Evolutionary conservation across 2,888 invertebrate genomes (phyloP).

Genomic region (Diadegma fenestrale): DNA sequence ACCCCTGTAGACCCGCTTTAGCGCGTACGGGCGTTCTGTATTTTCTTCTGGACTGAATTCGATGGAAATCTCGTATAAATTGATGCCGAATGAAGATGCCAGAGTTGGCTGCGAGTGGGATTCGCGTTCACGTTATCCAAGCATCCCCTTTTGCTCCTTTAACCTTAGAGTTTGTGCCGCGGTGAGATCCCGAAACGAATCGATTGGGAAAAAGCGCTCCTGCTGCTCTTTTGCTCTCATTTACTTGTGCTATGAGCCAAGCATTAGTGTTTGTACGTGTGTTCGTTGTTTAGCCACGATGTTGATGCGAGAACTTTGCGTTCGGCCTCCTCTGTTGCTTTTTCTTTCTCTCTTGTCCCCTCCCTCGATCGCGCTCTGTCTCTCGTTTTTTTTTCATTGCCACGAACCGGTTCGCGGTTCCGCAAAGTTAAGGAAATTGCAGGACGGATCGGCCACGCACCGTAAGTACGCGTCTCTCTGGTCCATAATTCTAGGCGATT

Average conservation of each 20-base stretch:
- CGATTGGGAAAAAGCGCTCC: conserved; percentile 66
- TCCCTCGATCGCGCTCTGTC: not conserved
- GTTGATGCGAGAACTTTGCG: conserved; percentile 20
- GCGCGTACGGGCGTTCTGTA: too few species aligned
- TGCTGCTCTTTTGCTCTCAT: conserved; percentile 50
- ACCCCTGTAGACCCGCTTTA: too few species aligned
- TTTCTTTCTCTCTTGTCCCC: not conserved
- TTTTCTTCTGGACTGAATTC: not conserved
- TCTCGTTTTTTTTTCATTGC: conserved; percentile 44
- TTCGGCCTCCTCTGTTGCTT: conserved; percentile 10
- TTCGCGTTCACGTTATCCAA: conserved; percentile 15
- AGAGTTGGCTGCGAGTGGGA: conserved; percentile 1
- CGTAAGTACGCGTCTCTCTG: conserved; percentile 66
- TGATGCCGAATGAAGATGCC: not conserved
- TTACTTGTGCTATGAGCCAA: conserved; percentile 43
- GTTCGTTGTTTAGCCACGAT: conserved; percentile 40
- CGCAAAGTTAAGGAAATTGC: conserved; percentile 77
- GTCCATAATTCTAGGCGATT: conserved; percentile 64
- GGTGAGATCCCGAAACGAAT: conserved; percentile 69
- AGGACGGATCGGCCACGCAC: conserved; percentile 72
- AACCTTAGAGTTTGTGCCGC: conserved; percentile 18
- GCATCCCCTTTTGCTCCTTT: not conserved
- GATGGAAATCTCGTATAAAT: not conserved
- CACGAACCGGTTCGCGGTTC: conserved; percentile 73
- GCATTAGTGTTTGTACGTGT: conserved; percentile 32